These are phyloP conservation scores for Opisthograptis luteolata DNA, from an alignment of 2,888 invertebrate genomes.

Conservation along the genomic window DNA sequence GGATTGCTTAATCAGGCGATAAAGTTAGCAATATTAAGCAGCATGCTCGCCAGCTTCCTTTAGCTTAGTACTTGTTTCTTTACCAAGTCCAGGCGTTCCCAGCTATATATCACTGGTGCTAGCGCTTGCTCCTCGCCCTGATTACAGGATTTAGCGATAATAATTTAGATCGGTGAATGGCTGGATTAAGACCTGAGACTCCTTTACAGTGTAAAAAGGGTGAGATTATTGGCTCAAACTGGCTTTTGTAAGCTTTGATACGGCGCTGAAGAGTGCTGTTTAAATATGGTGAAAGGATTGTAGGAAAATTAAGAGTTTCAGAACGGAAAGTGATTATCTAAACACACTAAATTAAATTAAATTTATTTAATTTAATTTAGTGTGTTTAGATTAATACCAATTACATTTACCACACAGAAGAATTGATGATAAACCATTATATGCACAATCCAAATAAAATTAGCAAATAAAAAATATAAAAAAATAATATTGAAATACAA, in stretches of 20 bases:
- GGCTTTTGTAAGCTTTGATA: constrained; percentile 1
- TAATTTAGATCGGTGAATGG: constrained; percentile 59
- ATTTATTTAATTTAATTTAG: too few species aligned
- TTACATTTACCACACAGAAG: too few species aligned
- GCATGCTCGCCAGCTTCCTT: not conserved
- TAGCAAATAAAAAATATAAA: too few species aligned
- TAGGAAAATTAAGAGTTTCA: too few species aligned
- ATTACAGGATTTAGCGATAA: constrained; percentile 60
- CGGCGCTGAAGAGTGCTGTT: not conserved
- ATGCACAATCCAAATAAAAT: too few species aligned
- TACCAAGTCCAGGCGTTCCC: constrained; percentile 34
- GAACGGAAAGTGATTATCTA: too few species aligned
- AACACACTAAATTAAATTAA: too few species aligned
- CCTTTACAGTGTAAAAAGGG: constrained; percentile 25
- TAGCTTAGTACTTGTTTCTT: constrained; percentile 2
- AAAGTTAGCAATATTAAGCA: too few species aligned
- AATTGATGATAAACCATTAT: too few species aligned
- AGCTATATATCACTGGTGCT: constrained; percentile 56
- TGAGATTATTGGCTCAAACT: constrained; percentile 15
- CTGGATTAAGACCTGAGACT: constrained; percentile 48
- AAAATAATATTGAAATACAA: too few species aligned
- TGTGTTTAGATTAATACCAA: too few species aligned
- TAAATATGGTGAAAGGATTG: not conserved
- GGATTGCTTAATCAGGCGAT: too few species aligned
- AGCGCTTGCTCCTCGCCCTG: constrained; percentile 46